Evolutionary conservation across 2,888 invertebrate species (phyloP).

Genomic region (Pachycephus smyrnensis): DNA sequence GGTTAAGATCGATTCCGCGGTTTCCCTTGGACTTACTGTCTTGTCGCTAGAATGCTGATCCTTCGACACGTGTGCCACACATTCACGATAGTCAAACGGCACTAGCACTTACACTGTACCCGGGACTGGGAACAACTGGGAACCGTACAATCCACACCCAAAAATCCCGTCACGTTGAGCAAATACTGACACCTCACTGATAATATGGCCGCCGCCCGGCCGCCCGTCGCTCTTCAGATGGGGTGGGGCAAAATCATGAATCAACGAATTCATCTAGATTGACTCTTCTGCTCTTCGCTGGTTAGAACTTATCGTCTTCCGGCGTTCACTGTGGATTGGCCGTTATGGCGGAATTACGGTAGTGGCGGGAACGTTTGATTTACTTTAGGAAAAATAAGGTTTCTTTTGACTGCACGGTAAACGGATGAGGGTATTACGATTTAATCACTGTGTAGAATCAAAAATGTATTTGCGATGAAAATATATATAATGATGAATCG

Average conservation of each 20-base stretch:
- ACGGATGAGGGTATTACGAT: neutral
- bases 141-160: constrained; percentile 64
- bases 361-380: neutral
- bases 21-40: constrained; percentile 24
- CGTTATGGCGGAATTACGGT: neutral
- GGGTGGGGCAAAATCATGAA: constrained; percentile 23
- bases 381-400: neutral
- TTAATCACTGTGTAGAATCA: neutral
- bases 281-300: neutral
- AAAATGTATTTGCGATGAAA: neutral
- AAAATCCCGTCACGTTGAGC: constrained; percentile 65
- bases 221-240: constrained; percentile 32
- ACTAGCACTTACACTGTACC: constrained; percentile 51
- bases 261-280: neutral
- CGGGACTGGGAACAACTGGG: constrained; percentile 43
- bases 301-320: neutral
- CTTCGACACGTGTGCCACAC: constrained; percentile 53
- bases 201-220: constrained; percentile 64
- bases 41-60: constrained; percentile 41
- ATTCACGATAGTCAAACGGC: constrained; percentile 55
- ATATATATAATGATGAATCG: neutral
- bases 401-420: neutral
- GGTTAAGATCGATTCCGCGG: neutral
- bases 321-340: neutral
- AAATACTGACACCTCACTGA: constrained; percentile 67